Evolutionary conservation across 2,888 invertebrate genomes (phyloP), one percentile per base, ranked within the genome.

Genomic region (Iphiclides podalirius): DNA sequence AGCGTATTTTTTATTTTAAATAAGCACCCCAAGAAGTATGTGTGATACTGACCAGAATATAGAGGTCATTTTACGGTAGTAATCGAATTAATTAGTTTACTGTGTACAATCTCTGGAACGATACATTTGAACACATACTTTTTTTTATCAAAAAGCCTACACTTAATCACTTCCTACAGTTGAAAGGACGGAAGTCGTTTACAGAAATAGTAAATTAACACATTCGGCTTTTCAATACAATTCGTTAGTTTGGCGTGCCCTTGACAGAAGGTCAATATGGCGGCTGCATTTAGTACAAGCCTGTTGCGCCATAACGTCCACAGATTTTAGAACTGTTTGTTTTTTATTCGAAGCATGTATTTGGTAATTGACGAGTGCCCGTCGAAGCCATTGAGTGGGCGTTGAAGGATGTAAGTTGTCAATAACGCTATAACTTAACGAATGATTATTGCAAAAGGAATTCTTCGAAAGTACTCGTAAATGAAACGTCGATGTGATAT

Each of bases 161-260:
- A 78, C 72, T 78, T 79, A 85, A 86, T 86, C 84, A 80, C 83
- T 88, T 86, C 86, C 84, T 85, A 84, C 79, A 79, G 72, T 70
- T 73, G 74, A 76, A 83, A 84, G 83, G 79, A 85, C 84, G 87
- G 87, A 86, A 87, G 82, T 79, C 76, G 72, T 75, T 80, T 78
- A 79, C 70, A 79, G 68, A 78, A 79, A 78, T 81, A 84, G 79
- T 79, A 80, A 79, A 82, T 84, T 79, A 83, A 78, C 78, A 70
- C 74, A 64, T 75, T 72, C 64, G 73, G 68, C 73, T 70, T 78
- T 79, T 78, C 73, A 72, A 75, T 72, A 72, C 67, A 69, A 70
- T 69, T 59, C 60, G 57, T 67, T 61, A 69, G 67, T 69, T 66
- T 59, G 60, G 54, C 52, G 35, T 17, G 79, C 66, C 86, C 85